Base-by-base conservation (phyloP, 2,113 vertebrate genomes). In the Hucho hucho region DNA sequence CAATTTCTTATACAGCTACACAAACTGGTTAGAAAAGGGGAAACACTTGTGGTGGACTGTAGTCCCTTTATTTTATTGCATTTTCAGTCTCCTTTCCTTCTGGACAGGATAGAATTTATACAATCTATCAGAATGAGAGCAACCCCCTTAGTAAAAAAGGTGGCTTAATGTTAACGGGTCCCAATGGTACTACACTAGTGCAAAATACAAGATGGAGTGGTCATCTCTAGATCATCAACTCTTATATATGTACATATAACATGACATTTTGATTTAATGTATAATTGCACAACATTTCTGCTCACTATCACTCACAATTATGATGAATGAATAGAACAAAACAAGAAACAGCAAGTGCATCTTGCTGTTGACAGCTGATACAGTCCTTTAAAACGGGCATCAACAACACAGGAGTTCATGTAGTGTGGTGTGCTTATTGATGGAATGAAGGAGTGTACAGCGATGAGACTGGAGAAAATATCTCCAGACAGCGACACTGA, bases 161-260 rank as follows among this genome's bases (percentile, higher is more conserved):
- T 43, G 75, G 53, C 2, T 72, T 65, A 64, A 7, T 25, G 16
- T 32, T 4, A 6, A 82, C 58, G 75, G 58, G 77, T 61, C 65
- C 12, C 63, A 9, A 74, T 75, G 65, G 37, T 79, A 74, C 78
- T 73, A 82, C 73, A 77, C 67, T 82, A 84, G 90, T 92, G 88
- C 89, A 92, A 90, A 87, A 85, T 56, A 79, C 49, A 43, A 78
- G 56, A 81, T 43, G 13, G 64, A 80, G 9, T 9, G 89, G 88
- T 90, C 79, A 85, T 43, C 79, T 58, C 73, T 73, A 74, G 5
- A 43, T 81, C 9, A 13, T 16, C 72, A 5, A 75, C 1, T 64
- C 26, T 14, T 65, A 9, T 3, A 73, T 37, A 77, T 71, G 63
- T 74, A 43, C n/a, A 75, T 49, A 53, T 79, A 73, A 4, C 37